A percentile compares a stretch with the other conserved stretches of the same genome.
Evolutionary conservation across 2,797 vertebrate species (phyloP).

Genomic region (Rhodeus uyekii): DNA sequence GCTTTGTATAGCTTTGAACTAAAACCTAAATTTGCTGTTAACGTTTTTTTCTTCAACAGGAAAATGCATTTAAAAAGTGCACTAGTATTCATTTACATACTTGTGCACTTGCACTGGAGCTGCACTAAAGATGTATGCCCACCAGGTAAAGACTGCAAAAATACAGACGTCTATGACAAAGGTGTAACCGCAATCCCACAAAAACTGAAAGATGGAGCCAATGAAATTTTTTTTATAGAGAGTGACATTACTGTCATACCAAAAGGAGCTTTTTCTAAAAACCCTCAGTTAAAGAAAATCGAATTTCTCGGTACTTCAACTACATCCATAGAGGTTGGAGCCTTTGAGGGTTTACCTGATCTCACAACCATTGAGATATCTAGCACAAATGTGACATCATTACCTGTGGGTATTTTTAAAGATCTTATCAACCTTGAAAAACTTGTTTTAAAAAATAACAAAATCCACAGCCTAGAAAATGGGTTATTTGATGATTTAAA

Average conservation of each 20-base stretch:
- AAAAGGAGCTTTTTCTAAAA: slow-evolving; percentile 72
- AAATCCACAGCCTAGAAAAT: slow-evolving; percentile 67
- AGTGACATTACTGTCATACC: slow-evolving; percentile 72
- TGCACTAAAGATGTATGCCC: slow-evolving; percentile 19
- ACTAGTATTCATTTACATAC: slow-evolving; percentile 44
- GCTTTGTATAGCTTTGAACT: not conserved
- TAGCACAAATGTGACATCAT: slow-evolving; percentile 59
- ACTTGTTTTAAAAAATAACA: slow-evolving; percentile 74
- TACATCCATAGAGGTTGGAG: slow-evolving; percentile 71
- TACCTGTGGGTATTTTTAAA: slow-evolving; percentile 74
- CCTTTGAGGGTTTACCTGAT: slow-evolving; percentile 76
- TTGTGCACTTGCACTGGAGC: slow-evolving; percentile 61
- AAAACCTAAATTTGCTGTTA: not conserved
- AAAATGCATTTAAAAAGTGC: not conserved
- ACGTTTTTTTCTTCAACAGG: slow-evolving; percentile 11
- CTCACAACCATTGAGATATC: slow-evolving; percentile 74
- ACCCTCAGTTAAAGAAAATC: slow-evolving; percentile 70
- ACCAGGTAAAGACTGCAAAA: not conserved
- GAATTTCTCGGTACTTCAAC: slow-evolving; percentile 72
- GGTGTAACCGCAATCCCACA: slow-evolving; percentile 68
- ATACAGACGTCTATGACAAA: slow-evolving; percentile 62
- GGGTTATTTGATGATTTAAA: slow-evolving; percentile 75
- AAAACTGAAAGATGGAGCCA: slow-evolving; percentile 57
- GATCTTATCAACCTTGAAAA: slow-evolving; percentile 70
- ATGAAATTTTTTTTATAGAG: slow-evolving; percentile 73